Evolutionary conservation across 2,113 vertebrate species (phyloP), one percentile per base, ranked within the genome.

Genomic region (Rutilus rutilus): DNA sequence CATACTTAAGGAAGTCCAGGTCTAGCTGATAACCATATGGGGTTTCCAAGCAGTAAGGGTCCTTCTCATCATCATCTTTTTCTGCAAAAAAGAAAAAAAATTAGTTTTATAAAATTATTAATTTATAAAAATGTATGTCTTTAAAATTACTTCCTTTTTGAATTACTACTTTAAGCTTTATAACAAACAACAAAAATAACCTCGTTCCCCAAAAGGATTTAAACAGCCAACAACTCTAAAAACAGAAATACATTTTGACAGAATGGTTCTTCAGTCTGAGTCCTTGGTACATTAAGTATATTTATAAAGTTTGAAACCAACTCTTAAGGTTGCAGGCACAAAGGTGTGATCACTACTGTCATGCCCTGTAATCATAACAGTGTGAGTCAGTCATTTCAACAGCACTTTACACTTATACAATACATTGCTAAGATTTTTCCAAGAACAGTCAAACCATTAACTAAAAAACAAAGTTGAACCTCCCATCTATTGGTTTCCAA

Each of bases 11-110:
- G 91, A 99, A 99, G 91, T 99, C 98, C 93, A 99, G 93, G 92
- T 99, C 98, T 91, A 99, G 86, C 90, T 99, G 98, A 90, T 96
- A 99, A 87, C 98, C 98, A 0, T 99, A 99, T n/a, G 98, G 98
- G 1, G 98, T 99, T 92, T 99, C 98, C 95, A 99, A 96, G 93
- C 95, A 97, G 91, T 99, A 99, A 1, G 96, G 94, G 71, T 95
- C 95, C 92, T 95, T 96, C 85, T 96, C 95, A 88, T 94, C 94
- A 78, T 95, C 95, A 89, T 94, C 92, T 92, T 95, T 95, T 93
- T 94, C 98, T 99, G 87, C 54, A 90, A 65, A 5, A 54, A 74
- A 78, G 19, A 84, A 2, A 45, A 19, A 21, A 52, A 50, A 59
- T 14, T 59, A 17, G 5, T 42, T 84, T 45, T 73, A 33, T 33